Base-by-base conservation (phyloP, 2,888 invertebrate genomes). In the Sylvicola cinctus region DNA sequence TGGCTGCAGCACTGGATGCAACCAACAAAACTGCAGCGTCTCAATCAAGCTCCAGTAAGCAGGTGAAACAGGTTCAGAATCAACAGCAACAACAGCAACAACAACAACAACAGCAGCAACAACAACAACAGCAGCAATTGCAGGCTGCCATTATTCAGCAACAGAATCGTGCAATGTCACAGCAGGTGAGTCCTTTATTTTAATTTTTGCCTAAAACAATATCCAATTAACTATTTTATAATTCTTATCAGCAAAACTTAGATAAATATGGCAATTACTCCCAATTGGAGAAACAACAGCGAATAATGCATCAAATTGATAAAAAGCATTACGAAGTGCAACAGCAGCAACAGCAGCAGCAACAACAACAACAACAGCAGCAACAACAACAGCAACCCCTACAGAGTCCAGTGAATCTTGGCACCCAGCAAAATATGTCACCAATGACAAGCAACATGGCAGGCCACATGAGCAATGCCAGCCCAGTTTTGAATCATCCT, bases 101-200 rank as follows among this genome's bases (percentile, higher is more conserved):
- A 27, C 42, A 41, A 16, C 51, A 36, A 44, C 49, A 40, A 11
- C 44, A 45, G 16, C 63, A 14, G 53, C 63, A 59, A 3, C 63
- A 58, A 33, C 63, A 63, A 32, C 70, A 71, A 41, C 73, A 73
- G 43, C 74, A 74, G 43, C 70, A 72, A 49, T 62, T 73, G 45
- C 62, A 64, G 4, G 65, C 65, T 2, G 64, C 65, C 7, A 49
- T 74, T 31, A 62, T 74, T 38, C 75, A 74, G 45, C 74, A 74
- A 42, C 74, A 74, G 49, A 70, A 62, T 48, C 55, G 66, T 13
- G 66, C 58, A 20, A 61, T 67, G 28, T 66, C n/a, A n/a, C n/a
- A n/a, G n/a, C n/a, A n/a, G n/a, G n/a, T n/a, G n/a, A n/a, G n/a
- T n/a, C n/a, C n/a, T n/a, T n/a, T n/a, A n/a, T n/a, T n/a, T n/a